Conservation (phyloP, 2,888 invertebrate species). For the Lasius fuliginosus region DNA sequence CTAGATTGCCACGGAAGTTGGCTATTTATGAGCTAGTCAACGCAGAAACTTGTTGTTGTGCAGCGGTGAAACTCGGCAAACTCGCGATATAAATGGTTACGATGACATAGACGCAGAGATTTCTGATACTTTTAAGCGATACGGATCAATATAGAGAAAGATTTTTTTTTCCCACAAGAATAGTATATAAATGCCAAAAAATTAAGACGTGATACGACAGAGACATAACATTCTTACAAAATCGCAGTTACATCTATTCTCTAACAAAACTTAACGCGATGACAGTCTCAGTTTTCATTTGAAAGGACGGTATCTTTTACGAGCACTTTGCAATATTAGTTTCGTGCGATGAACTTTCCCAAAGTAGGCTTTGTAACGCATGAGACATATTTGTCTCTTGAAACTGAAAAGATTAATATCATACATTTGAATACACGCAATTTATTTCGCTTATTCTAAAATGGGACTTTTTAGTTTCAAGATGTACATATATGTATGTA, state of each 20-base stretch:
- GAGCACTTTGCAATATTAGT: slow-evolving; percentile 43
- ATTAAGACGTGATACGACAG: not conserved
- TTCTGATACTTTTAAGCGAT: slow-evolving; percentile 17
- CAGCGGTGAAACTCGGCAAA: slow-evolving; percentile 35
- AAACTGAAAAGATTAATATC: slow-evolving; percentile 31
- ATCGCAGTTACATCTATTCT: not conserved
- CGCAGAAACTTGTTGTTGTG: slow-evolving; percentile 33
- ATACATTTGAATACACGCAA: not conserved
- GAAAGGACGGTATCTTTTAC: slow-evolving; percentile 30
- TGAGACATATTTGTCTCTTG: slow-evolving; percentile 17
- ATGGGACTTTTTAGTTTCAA: not conserved
- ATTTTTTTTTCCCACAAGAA: not conserved
- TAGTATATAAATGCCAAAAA: not conserved
- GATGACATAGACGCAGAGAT: slow-evolving; percentile 25
- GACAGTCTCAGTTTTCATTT: slow-evolving; percentile 23
- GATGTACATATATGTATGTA: not conserved
- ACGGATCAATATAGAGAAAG: not conserved
- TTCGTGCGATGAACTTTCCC: slow-evolving; percentile 5
- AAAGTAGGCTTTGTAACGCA: slow-evolving; percentile 8
- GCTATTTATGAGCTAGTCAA: slow-evolving; percentile 51
- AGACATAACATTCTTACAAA: not conserved
- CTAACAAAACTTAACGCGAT: slow-evolving; percentile 25
- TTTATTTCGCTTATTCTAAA: not conserved
- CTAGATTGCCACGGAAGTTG: slow-evolving; percentile 40
- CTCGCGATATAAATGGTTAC: slow-evolving; percentile 30